Conservation (phyloP, 2,888 invertebrate species). For the Cerceris rybyensis region DNA sequence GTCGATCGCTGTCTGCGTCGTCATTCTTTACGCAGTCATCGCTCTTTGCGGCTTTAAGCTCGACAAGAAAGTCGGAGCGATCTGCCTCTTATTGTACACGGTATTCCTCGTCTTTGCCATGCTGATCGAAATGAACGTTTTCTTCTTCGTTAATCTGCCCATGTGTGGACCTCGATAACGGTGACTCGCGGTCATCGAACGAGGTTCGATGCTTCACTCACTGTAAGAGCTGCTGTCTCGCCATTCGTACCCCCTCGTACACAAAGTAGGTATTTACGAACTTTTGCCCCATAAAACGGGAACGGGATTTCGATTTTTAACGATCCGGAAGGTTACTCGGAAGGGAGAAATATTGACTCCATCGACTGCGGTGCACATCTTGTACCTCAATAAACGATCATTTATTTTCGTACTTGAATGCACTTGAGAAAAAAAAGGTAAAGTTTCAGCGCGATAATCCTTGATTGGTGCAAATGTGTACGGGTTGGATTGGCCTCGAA, state of each 20-base stretch:
- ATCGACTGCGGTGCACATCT: background rate
- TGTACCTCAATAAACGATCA: constrained; percentile 18
- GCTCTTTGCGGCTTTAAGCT: constrained; percentile 88
- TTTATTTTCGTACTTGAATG: constrained; percentile 25
- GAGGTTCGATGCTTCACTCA: background rate
- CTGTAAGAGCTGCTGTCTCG: background rate
- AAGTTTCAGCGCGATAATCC: constrained; percentile 3
- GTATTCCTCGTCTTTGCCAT: constrained; percentile 90
- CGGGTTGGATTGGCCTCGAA: background rate
- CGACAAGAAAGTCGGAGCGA: constrained; percentile 87
- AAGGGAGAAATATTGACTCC: no score
- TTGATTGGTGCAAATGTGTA: background rate
- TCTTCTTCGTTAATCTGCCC: constrained; percentile 81
- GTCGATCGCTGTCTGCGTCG: constrained; percentile 89
- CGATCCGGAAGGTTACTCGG: no score
- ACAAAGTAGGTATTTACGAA: no score
- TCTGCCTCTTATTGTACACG: constrained; percentile 86
- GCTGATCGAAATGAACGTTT: constrained; percentile 89
- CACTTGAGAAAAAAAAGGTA: background rate
- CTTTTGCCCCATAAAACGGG: no score
- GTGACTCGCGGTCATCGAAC: background rate
- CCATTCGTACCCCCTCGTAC: no score
- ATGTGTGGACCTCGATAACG: constrained; percentile 67
- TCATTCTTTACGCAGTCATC: constrained; percentile 87
- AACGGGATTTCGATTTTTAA: no score